Evolutionary conservation across 2,888 invertebrate genomes (phyloP).

Genomic region (Eristalis arbustorum): DNA sequence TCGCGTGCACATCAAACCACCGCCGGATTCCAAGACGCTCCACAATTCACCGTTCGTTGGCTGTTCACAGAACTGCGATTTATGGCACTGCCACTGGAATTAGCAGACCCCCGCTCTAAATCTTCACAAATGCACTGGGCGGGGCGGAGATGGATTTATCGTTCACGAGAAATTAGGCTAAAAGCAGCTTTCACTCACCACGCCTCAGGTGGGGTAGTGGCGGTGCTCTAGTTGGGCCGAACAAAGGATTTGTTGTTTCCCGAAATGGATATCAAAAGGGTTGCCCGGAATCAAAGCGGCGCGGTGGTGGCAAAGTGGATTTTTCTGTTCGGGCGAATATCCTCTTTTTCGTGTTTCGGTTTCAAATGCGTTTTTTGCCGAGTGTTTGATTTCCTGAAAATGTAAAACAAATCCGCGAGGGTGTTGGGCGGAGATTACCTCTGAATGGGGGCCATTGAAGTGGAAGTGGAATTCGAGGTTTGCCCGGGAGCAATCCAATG

Average conservation of each 20-base stretch:
- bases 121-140: background rate
- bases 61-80: background rate
- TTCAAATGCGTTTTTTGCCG: background rate
- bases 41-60: background rate
- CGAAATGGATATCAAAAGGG: conserved; percentile 32
- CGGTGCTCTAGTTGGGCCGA: background rate
- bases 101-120: conserved; percentile 2
- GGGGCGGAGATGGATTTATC: conserved; percentile 4
- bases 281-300: conserved; percentile 38
- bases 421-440: background rate
- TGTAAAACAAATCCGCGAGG: background rate
- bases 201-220: conserved; percentile 27
- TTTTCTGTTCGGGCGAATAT: conserved; percentile 34
- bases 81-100: conserved; percentile 6
- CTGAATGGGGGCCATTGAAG: conserved; percentile 22
- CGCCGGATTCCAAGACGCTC: background rate
- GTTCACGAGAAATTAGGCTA: conserved; percentile 42
- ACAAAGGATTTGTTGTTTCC: conserved; percentile 9
- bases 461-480: conserved; percentile 27
- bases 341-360: background rate
- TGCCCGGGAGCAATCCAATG: conserved; percentile 14
- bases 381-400: background rate
- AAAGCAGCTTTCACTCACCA: conserved; percentile 36
- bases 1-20: background rate
- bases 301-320: conserved; percentile 44